Percentiles rank a stretch among this genome's conserved stretches.
phyloP scores from a whole-genome alignment of 2,797 vertebrate genomes.

The Gymnothorax javanicus region DNA sequence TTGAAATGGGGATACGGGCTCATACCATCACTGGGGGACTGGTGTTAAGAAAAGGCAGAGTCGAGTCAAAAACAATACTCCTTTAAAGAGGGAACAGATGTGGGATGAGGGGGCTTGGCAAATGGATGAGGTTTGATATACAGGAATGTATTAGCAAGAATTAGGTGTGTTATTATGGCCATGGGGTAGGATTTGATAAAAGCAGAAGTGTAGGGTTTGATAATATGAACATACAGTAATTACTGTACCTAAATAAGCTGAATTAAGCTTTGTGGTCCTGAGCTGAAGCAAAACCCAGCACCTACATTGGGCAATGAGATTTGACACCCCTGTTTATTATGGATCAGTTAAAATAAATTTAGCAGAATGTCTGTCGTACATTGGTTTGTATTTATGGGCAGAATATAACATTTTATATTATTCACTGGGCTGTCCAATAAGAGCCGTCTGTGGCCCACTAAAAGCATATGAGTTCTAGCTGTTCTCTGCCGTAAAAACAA shows the following conservation, averaged over 20 bases:
- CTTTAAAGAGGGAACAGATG: constrained; percentile 3
- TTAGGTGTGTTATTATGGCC: not conserved
- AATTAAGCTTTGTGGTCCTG: no score
- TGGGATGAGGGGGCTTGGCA: not conserved
- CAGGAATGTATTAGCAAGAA: no score
- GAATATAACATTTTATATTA: not conserved
- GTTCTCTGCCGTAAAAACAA: not conserved
- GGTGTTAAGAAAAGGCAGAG: not conserved
- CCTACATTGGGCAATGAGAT: no score
- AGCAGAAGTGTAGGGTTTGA: not conserved
- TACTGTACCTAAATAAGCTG: no score
- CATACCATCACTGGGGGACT: not conserved
- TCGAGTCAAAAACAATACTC: not conserved
- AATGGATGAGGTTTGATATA: not conserved
- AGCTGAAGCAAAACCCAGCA: no score
- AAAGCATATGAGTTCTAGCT: not conserved
- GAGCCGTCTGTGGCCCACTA: not conserved
- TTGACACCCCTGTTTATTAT: not conserved
- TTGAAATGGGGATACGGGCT: not conserved
- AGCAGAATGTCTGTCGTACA: not conserved
- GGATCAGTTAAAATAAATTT: not conserved
- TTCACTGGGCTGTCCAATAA: constrained; percentile 12
- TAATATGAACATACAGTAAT: not conserved
- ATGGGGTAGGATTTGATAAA: not conserved
- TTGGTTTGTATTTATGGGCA: not conserved